Base-by-base conservation (phyloP, 2,797 vertebrate genomes). In the Sebastes oblongus region DNA sequence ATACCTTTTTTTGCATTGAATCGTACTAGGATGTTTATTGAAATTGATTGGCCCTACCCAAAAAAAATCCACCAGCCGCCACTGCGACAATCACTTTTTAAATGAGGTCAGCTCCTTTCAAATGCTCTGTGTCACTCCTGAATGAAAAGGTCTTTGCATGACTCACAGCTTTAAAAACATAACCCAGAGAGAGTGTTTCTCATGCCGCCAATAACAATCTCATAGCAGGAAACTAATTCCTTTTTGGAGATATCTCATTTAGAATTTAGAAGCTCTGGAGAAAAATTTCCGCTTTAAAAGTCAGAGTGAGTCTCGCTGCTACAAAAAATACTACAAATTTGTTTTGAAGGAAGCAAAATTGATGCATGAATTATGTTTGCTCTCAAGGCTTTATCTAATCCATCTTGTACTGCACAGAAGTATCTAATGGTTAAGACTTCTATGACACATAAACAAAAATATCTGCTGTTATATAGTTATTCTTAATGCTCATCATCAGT, bases 91-190 rank as follows among this genome's bases (percentile, higher is more conserved):
- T 83, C 29, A 8, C 65, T 82, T 81, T 50, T 81, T 72, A 75
- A 90, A 84, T 22, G 36, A 62, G 86, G 84, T 86, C 88, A 66
- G 42, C 30, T 73, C 58, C 75, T 78, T 62, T 80, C 32, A 73
- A 77, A 79, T 2, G 74, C 76, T 79, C 39, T 0, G 27, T 54
- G 80, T 72, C 67, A 14, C 77, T 61, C 30, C 54, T 71, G 68
- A 83, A 83, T 87, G 60, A 80, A 85, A 85, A 84, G 72, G 86
- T 83, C 70, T 76, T 32, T 10, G 65, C n/a, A 30, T 61, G 64
- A 83, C 58, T 88, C 82, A 6, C 20, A 1, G 8, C 24, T 77
- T 75, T 66, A 73, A 78, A 83, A 73, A 82, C 70, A 68, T 8
- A 73, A 82, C 46, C 66, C 18, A 8, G 3, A 18, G 2, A 18